These are phyloP conservation scores for Notamacropus eugenii DNA, from an alignment of 2,797 vertebrate genomes.

Conservation along the genomic window DNA sequence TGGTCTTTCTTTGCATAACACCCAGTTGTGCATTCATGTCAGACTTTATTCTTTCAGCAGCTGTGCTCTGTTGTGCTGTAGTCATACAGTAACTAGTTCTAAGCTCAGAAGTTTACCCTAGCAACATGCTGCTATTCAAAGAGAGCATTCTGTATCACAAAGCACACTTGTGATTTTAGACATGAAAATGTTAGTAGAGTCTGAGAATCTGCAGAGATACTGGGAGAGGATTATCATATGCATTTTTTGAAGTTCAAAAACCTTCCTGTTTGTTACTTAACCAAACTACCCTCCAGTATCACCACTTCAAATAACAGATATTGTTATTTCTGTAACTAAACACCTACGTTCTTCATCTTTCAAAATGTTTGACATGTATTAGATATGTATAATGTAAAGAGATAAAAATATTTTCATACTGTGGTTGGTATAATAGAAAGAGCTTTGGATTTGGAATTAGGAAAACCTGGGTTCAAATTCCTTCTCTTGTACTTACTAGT, in stretches of 20 bases:
- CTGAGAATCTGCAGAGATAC: not conserved
- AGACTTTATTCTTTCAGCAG: conserved; percentile 13
- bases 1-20: not conserved
- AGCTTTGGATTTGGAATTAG: not conserved
- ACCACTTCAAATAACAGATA: not conserved
- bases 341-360: not conserved
- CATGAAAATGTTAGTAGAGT: conserved; percentile 17
- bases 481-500: not conserved
- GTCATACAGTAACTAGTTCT: not conserved
- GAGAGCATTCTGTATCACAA: conserved; percentile 24
- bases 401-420: not conserved
- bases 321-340: not conserved
- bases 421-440: not conserved
- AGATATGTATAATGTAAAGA: not conserved
- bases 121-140: not conserved
- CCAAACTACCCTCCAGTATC: not conserved
- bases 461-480: not conserved
- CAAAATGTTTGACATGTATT: not conserved
- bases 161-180: conserved; percentile 1
- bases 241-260: not conserved
- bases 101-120: not conserved
- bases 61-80: not conserved
- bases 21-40: conserved; percentile 31
- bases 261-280: not conserved
- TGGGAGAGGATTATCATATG: not conserved